Percentiles rank a stretch among this genome's conserved stretches.
These are phyloP conservation scores for Subanguina moxae DNA, from an alignment of 1,140 invertebrate genomes.

Conservation along the genomic window DNA sequence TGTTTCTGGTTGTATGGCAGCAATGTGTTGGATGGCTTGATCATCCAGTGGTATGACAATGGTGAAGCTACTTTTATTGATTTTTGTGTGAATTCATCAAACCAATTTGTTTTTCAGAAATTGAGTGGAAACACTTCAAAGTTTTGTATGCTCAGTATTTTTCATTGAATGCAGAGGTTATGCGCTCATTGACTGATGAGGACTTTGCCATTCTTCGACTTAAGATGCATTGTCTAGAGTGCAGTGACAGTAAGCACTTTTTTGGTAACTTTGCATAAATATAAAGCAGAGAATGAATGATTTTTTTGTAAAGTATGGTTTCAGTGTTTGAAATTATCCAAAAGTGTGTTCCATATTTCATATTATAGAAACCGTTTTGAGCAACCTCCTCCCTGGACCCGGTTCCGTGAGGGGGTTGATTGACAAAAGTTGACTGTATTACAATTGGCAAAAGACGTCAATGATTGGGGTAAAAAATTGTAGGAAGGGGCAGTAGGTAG, in stretches of 20 bases:
- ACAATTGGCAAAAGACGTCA: no score
- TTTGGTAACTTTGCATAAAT: background rate
- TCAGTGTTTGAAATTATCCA: no score
- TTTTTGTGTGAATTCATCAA: background rate
- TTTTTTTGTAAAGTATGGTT: no score
- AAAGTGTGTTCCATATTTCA: no score
- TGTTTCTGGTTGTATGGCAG: slow-evolving; percentile 59
- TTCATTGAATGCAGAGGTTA: slow-evolving; percentile 56
- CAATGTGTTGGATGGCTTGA: slow-evolving; percentile 49
- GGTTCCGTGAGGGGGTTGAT: no score
- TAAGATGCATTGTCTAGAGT: slow-evolving; percentile 56
- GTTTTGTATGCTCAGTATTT: slow-evolving; percentile 56
- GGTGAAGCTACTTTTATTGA: slow-evolving; percentile 24
- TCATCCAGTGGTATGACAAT: slow-evolving; percentile 53
- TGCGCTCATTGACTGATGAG: slow-evolving; percentile 44
- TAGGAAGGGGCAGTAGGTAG: no score
- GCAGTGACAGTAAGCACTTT: slow-evolving; percentile 33
- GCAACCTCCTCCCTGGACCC: no score
- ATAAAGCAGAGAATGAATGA: no score
- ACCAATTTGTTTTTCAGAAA: slow-evolving; percentile 39
- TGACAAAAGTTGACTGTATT: no score
- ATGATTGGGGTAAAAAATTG: no score
- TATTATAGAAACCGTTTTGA: no score
- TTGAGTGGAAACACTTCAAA: slow-evolving; percentile 58
- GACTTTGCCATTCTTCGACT: slow-evolving; percentile 52